Evolutionary conservation across 1,140 invertebrate species (phyloP), one percentile per base, ranked within the genome.

Genomic region (Acyrthosiphon pisum): DNA sequence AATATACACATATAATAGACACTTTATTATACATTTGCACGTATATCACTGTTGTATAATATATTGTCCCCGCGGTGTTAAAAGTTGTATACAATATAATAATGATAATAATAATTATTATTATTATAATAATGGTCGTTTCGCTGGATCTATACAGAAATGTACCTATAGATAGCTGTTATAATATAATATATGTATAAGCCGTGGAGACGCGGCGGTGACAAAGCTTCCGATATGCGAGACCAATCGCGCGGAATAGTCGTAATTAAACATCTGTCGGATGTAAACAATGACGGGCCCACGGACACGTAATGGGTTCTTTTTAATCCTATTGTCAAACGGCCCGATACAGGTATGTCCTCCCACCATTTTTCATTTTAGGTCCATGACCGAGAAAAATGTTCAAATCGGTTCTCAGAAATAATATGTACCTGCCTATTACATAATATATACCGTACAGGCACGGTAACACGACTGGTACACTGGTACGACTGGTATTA

Each of bases 331-430:
- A 92, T 84, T 92, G 81, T 92, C 81, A 53, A 48, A 83, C 76
- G 18, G 9, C 35, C 60, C n/a, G 60, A 46, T 50, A 41, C 4
- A 11, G 44, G 91, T 92, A 83, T 92, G 68, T 81, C 60, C 60
- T 91, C 60, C 60, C 22, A 26, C 90, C 44, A 6, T 26, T 68
- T 91, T 50, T 83, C 20, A 30, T 92, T 84, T 76, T 84, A 56
- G 91, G 91, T 84, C n/a, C 81, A 50, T 84, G 91, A 92, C 91
- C 91, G 91, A 92, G 76, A 48, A 92, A 92, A 92, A 92, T 84
- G n/a, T 91, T 83, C 23, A 84, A 84, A 84, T 84, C 81, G n/a
- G 22, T 92, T 53, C 76, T 92, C 23, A 11, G 76, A 84, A 92
- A 81, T 50, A 83, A 90, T 89, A 37, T 89, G 35, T 89, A 37